Evolutionary conservation across 1,140 invertebrate species (phyloP), one percentile per base, ranked within the genome.

Genomic region (Tetraneura akinire): DNA sequence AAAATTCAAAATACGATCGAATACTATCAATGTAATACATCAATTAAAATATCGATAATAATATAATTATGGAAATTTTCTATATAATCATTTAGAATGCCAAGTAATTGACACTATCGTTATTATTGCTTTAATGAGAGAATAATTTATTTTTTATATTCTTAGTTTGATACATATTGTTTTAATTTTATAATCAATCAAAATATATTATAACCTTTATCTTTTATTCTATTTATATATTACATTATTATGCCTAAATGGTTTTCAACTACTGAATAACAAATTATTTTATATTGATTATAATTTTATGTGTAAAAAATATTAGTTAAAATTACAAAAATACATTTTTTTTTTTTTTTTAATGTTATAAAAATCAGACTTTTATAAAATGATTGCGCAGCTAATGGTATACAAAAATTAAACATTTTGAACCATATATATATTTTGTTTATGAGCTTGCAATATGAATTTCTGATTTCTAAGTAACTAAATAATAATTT

Each of bases 371-470:
- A 23, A 3, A 74, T 14, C n/a, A 55, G 55, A 55, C 49, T 42
- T 76, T 76, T 37, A n/a, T n/a, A 37, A 37, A 37, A 37, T 37
- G 32, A 37, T 37, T 37, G 3, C 32, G n/a, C n/a, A n/a, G n/a
- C n/a, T n/a, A n/a, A n/a, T n/a, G n/a, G n/a, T n/a, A n/a, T n/a
- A n/a, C n/a, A n/a, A n/a, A n/a, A n/a, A n/a, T n/a, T n/a, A n/a
- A n/a, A n/a, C n/a, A n/a, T n/a, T n/a, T 32, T 0, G 13, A 29
- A 37, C 26, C 1, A 74, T 74, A n/a, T n/a, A n/a, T n/a, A 21
- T 32, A 55, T 55, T 76, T 76, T 76, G 37, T 76, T 76, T 18
- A 13, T 37, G 55, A 76, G 37, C 55, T 57, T 37, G 3, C 16
- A 16, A 29, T 42, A 57, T 16, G 8, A 29, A 57, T 57, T 76